Conservation (phyloP, 2,797 vertebrate species). For the Synaphobranchus kaupii region DNA sequence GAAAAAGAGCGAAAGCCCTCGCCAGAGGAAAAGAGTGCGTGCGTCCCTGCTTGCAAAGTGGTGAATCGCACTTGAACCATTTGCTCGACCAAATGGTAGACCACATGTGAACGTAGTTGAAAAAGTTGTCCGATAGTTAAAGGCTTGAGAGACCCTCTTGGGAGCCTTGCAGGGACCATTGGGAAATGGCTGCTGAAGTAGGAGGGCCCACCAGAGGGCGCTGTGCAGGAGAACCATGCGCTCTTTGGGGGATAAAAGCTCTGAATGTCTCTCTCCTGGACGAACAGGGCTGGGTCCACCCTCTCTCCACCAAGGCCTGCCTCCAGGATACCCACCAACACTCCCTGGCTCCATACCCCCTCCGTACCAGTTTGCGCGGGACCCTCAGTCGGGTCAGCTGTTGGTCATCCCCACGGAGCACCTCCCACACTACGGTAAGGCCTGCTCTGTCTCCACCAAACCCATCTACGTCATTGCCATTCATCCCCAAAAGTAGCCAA, state of each 20-base stretch:
- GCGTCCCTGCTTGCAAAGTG: constrained; percentile 30
- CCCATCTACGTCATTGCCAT: not conserved
- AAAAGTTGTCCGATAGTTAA: not conserved
- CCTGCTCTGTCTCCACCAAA: not conserved
- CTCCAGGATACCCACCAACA: constrained; percentile 84
- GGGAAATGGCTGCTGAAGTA: constrained; percentile 27
- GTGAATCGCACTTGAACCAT: not conserved
- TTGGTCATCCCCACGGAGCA: constrained; percentile 94
- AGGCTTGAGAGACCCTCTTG: not conserved
- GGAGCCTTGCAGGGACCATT: constrained; percentile 8
- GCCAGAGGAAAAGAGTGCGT: constrained; percentile 18
- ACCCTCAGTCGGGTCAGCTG: constrained; percentile 93
- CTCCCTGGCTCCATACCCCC: constrained; percentile 86
- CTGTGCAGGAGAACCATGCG: not conserved
- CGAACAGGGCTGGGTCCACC: constrained; percentile 84
- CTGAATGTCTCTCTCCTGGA: not conserved
- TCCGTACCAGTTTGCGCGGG: constrained; percentile 91
- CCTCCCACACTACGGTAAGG: constrained; percentile 91
- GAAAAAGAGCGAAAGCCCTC: constrained; percentile 22
- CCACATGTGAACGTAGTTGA: constrained; percentile 23
- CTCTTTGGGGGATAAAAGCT: not conserved
- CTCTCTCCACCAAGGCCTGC: constrained; percentile 89
- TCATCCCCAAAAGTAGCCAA: not conserved
- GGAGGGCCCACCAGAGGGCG: constrained; percentile 29
- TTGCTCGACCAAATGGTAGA: not conserved